Percentiles rank a stretch among this genome's conserved stretches.
phyloP scores from a whole-genome alignment of 2,888 invertebrate species.

The Leistus spinibarbis region DNA sequence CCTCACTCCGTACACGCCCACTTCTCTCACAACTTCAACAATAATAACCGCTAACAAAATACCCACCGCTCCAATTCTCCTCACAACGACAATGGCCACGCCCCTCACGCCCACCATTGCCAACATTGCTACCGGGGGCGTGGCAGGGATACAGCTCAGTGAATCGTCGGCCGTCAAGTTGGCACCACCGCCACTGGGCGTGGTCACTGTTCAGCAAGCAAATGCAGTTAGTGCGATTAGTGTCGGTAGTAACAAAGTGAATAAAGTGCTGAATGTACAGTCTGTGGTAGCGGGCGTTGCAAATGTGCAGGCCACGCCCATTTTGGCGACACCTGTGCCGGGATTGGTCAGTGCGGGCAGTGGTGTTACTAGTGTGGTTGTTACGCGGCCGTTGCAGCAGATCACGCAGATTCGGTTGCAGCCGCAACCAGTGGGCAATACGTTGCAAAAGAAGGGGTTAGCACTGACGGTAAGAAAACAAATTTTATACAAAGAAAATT shows the following conservation, averaged over 20 bases:
- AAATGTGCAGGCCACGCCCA: slow-evolving; percentile 46
- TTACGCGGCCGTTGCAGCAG: slow-evolving; percentile 55
- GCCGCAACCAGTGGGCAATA: slow-evolving; percentile 60
- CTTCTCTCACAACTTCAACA: slow-evolving; percentile 37
- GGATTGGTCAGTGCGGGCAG: slow-evolving; percentile 40
- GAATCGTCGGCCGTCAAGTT: not conserved
- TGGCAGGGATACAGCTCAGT: slow-evolving; percentile 26
- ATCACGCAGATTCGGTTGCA: slow-evolving; percentile 64
- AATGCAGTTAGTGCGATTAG: not conserved
- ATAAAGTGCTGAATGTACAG: not conserved
- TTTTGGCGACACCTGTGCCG: slow-evolving; percentile 40
- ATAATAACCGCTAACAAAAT: slow-evolving; percentile 29
- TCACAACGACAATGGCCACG: slow-evolving; percentile 29
- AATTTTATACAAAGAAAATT: no score
- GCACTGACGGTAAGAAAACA: slow-evolving; percentile 69
- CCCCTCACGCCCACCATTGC: not conserved
- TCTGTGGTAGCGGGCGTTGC: slow-evolving; percentile 43
- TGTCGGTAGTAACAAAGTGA: not conserved
- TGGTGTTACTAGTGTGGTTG: slow-evolving; percentile 48
- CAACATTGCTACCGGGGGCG: slow-evolving; percentile 21
- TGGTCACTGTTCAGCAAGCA: not conserved
- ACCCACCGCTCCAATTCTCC: slow-evolving; percentile 36
- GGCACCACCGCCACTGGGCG: not conserved
- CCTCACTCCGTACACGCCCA: slow-evolving; percentile 43
- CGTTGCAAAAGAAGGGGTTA: slow-evolving; percentile 67